Conservation (phyloP, 2,797 vertebrate genomes). For the Semotilus atromaculatus region DNA sequence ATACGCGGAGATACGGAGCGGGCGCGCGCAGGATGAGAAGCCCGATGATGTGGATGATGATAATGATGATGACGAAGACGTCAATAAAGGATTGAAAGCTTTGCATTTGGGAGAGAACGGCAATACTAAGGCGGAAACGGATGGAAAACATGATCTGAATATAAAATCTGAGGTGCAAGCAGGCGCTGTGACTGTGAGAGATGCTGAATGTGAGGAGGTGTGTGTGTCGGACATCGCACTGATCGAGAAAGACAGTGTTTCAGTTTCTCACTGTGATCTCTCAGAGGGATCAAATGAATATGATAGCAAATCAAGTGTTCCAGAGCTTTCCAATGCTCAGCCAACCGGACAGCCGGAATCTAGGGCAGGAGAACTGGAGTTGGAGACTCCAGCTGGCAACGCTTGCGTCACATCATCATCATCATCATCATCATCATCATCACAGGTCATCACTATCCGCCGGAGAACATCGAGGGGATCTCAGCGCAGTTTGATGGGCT, state of each 20-base stretch:
- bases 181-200: not conserved
- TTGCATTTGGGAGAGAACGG: not conserved
- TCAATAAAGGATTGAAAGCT: not conserved
- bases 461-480: constrained; percentile 75
- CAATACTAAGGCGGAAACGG: not conserved
- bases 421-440: not conserved
- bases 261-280: not conserved
- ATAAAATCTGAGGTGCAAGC: not conserved
- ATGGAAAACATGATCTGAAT: not conserved
- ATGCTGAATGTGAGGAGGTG: constrained; percentile 16
- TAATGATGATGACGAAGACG: not conserved
- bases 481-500: constrained; percentile 72
- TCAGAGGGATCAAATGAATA: not conserved
- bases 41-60: constrained; percentile 63
- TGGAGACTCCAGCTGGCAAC: not conserved
- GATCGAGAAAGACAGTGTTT: constrained; percentile 8
- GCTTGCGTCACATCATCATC: not conserved
- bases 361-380: not conserved
- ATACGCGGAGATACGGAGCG: constrained; percentile 65
- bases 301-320: not conserved
- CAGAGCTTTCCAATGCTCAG: not conserved
- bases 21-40: constrained; percentile 62
- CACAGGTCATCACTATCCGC: constrained; percentile 53
- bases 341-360: not conserved
- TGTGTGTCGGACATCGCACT: constrained; percentile 41